Conservation (phyloP, 2,888 invertebrate species). For the Cerastis leucographa region DNA sequence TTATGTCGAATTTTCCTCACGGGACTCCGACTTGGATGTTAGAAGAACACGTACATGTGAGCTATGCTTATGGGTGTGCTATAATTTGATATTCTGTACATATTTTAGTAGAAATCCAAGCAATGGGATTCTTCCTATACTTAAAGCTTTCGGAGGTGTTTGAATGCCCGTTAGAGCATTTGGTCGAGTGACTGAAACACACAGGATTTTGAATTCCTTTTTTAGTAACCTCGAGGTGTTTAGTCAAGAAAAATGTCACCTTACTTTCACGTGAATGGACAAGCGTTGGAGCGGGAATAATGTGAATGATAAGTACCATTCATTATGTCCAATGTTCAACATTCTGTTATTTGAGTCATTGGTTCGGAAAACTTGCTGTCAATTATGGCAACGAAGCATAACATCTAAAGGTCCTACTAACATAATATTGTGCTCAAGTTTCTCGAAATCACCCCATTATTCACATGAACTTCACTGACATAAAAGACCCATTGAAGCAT, state of each 20-base stretch:
- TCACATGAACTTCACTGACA: conserved; percentile 38
- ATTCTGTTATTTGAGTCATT: conserved; percentile 51
- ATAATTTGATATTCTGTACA: conserved; percentile 29
- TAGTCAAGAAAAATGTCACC: conserved; percentile 21
- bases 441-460: conserved; percentile 39
- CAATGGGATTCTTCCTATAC: background rate
- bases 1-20: conserved; percentile 81
- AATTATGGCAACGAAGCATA: conserved; percentile 23
- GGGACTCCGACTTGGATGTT: conserved; percentile 70
- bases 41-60: conserved; percentile 46
- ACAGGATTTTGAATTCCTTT: background rate
- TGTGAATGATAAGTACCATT: conserved; percentile 45
- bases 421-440: conserved; percentile 33
- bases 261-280: conserved; percentile 51
- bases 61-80: conserved; percentile 24
- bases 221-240: conserved; percentile 5
- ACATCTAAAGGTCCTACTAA: conserved; percentile 27
- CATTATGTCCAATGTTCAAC: conserved; percentile 50
- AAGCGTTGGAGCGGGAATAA: conserved; percentile 39
- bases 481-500: conserved; percentile 44
- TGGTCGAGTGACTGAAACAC: background rate
- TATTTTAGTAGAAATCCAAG: background rate
- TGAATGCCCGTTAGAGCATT: background rate
- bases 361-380: conserved; percentile 52
- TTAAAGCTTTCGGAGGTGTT: background rate